Percentiles rank a stretch among this genome's conserved stretches.
Conservation (phyloP, 2,888 invertebrate genomes). For the Hyposoter dolosus region DNA sequence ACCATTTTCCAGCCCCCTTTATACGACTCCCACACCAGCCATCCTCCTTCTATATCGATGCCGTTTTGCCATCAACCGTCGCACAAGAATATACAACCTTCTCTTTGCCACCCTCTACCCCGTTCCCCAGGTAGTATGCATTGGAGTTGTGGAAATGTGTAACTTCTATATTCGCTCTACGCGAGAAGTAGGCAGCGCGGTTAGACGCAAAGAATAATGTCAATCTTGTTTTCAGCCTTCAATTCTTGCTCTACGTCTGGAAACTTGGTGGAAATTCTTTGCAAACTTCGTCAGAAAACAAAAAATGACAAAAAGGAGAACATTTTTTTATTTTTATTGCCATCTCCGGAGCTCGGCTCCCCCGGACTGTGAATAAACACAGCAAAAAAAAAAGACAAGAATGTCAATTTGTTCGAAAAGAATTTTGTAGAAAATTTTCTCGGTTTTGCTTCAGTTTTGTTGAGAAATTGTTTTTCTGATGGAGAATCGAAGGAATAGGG, state of each 20-base stretch:
- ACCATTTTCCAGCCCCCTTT: constrained; percentile 58
- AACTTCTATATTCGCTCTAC: constrained; percentile 47
- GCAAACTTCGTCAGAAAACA: not conserved
- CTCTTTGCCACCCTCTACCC: constrained; percentile 29
- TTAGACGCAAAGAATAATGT: constrained; percentile 23
- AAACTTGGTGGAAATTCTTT: not conserved
- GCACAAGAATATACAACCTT: constrained; percentile 46
- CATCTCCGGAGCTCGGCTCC: too few species aligned
- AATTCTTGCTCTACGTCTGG: too few species aligned
- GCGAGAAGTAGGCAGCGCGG: constrained; percentile 18
- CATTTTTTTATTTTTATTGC: too few species aligned
- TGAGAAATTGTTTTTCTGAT: not conserved
- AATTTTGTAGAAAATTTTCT: not conserved
- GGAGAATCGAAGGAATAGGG: not conserved
- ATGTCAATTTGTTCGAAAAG: too few species aligned
- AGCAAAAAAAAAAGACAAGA: too few species aligned
- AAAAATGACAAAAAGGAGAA: not conserved
- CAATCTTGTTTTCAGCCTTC: too few species aligned
- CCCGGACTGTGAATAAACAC: not conserved
- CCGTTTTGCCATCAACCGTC: constrained; percentile 58
- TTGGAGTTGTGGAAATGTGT: constrained; percentile 47
- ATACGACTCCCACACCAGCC: constrained; percentile 40
- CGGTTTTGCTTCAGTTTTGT: not conserved
- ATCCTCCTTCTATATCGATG: constrained; percentile 55
- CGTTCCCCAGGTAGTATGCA: constrained; percentile 53